Percentiles rank a stretch among this genome's conserved stretches.
Conservation (phyloP, 2,113 vertebrate genomes). For the Bungarus multicinctus region DNA sequence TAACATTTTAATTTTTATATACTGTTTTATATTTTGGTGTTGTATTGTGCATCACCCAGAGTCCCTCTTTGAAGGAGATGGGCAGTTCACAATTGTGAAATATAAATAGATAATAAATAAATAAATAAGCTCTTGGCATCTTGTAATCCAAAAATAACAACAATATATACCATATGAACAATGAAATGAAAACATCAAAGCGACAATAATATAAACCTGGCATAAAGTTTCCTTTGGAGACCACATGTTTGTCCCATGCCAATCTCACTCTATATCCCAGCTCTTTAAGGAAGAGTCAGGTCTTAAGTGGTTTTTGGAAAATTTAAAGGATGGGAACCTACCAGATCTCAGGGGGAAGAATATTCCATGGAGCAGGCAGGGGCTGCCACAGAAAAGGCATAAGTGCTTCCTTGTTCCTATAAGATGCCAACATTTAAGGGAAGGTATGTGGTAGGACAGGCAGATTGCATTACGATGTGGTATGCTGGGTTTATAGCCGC, state of each 20-base stretch:
- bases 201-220: background rate
- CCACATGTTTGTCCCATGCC: background rate
- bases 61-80: background rate
- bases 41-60: background rate
- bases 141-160: background rate
- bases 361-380: background rate
- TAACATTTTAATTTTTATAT: background rate
- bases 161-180: background rate
- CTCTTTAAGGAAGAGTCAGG: background rate
- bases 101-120: background rate
- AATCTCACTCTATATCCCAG: background rate
- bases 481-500: no score
- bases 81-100: background rate
- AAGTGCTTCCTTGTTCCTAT: background rate
- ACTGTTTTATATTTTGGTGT: background rate
- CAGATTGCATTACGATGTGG: background rate
- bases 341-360: background rate
- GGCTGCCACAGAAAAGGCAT: background rate
- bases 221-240: background rate
- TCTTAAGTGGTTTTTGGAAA: background rate
- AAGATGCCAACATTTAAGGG: background rate
- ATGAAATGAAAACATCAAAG: background rate
- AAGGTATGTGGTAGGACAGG: background rate
- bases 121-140: background rate
- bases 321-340: background rate